Evolutionary conservation across 2,797 vertebrate genomes (phyloP).

Genomic region (Galago senegalensis): DNA sequence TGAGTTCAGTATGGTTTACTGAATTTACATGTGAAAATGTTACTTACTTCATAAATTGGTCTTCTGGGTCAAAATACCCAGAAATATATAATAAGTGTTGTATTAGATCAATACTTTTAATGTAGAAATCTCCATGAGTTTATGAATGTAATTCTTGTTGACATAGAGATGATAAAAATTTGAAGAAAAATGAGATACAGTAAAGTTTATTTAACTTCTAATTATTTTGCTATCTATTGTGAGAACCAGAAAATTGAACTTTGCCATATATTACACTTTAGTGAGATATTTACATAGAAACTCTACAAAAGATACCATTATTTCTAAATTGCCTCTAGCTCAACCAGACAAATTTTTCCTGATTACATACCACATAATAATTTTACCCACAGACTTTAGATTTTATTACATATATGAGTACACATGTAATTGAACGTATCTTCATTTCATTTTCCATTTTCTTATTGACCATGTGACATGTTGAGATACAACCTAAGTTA

Average conservation of each 20-base stretch:
- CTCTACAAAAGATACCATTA: background rate
- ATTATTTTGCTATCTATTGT: background rate
- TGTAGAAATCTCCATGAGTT: background rate
- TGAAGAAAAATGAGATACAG: background rate
- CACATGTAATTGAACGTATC: background rate
- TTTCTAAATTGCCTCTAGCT: background rate
- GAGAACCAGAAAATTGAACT: constrained; percentile 14
- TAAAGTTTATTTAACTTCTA: background rate
- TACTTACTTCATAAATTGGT: background rate
- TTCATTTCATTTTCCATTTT: background rate
- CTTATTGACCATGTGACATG: background rate
- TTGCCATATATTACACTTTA: background rate
- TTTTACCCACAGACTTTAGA: background rate
- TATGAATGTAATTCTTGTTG: background rate
- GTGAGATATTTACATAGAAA: background rate
- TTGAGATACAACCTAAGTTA: background rate
- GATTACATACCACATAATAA: background rate
- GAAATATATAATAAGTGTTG: background rate
- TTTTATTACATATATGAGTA: background rate
- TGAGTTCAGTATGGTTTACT: constrained; percentile 44
- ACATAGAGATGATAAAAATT: background rate
- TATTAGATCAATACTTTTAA: background rate
- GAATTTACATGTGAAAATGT: background rate
- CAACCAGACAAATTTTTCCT: background rate
- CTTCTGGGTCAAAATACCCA: background rate